These are phyloP conservation scores for Sebastes baramenuke DNA, from an alignment of 2,797 vertebrate species.

Conservation along the genomic window DNA sequence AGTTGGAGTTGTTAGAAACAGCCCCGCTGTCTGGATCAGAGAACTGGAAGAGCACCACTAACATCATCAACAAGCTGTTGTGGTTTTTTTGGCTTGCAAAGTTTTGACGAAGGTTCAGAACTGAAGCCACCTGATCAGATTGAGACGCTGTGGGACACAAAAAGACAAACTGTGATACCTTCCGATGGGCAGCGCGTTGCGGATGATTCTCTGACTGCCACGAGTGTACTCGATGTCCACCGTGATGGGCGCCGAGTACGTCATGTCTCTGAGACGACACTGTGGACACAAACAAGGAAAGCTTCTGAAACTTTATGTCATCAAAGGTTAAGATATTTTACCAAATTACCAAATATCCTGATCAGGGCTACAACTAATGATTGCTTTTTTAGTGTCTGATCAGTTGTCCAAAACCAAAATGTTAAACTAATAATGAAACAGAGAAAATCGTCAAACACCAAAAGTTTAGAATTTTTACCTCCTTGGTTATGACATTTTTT, in stretches of 20 bases:
- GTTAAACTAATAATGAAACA: neutral
- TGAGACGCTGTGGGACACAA: neutral
- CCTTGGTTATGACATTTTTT: neutral
- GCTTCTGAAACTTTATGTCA: neutral
- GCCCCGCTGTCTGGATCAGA: too few relatives aligned
- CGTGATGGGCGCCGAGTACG: slow-evolving; percentile 94
- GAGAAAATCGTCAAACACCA: neutral
- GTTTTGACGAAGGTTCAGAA: neutral
- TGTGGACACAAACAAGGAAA: slow-evolving; percentile 62
- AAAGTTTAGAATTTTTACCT: neutral
- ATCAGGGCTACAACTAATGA: neutral
- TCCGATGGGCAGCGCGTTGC: slow-evolving; percentile 95
- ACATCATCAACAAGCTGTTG: too few relatives aligned
- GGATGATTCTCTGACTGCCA: slow-evolving; percentile 98
- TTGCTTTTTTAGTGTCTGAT: neutral
- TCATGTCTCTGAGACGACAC: slow-evolving; percentile 98
- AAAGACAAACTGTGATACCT: slow-evolving; percentile 78
- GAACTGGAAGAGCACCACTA: too few relatives aligned
- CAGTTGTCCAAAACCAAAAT: neutral
- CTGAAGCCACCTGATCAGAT: neutral
- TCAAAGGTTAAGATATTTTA: neutral
- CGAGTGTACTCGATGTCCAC: slow-evolving; percentile 99
- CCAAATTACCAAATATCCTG: neutral
- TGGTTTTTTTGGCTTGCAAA: neutral
- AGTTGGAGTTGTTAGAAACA: too few relatives aligned